These are phyloP conservation scores for Drosophila busckii DNA, from an alignment of 1,140 invertebrate genomes.

Conservation along the genomic window DNA sequence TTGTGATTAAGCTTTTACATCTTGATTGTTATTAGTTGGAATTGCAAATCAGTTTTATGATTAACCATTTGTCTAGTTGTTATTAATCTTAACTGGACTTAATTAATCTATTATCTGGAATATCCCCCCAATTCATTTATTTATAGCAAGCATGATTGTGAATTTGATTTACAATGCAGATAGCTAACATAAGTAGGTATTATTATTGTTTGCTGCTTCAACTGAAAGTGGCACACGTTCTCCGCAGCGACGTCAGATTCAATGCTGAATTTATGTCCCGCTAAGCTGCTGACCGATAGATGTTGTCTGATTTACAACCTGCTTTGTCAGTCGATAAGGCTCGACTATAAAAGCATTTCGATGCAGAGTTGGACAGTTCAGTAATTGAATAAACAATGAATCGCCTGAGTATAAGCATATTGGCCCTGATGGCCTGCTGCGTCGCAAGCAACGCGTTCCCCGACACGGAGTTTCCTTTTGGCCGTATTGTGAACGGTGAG, in stretches of 20 bases:
- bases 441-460: conserved; percentile 27
- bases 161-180: too few species aligned
- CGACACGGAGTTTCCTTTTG: conserved; percentile 48
- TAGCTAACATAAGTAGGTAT: too few species aligned
- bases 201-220: too few species aligned
- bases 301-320: conserved; percentile 37
- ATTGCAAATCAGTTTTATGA: too few species aligned
- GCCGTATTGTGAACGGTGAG: conserved; percentile 56
- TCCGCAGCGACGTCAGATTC: conserved; percentile 1
- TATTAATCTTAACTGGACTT: too few species aligned
- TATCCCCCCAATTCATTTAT: too few species aligned
- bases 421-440: conserved; percentile 37
- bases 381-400: conserved; percentile 48
- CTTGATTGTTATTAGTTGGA: too few species aligned
- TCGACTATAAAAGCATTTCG: conserved; percentile 28
- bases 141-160: too few species aligned
- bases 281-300: conserved; percentile 21
- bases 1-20: too few species aligned
- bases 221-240: conserved; percentile 12
- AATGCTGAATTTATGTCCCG: conserved; percentile 28
- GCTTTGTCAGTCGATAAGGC: conserved; percentile 24
- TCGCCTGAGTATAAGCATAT: conserved; percentile 29
- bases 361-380: neutral
- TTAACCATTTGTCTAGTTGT: too few species aligned
- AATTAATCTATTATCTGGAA: too few species aligned